These are phyloP conservation scores for Whitmania pigra DNA, from an alignment of 1,140 invertebrate genomes.

Conservation along the genomic window DNA sequence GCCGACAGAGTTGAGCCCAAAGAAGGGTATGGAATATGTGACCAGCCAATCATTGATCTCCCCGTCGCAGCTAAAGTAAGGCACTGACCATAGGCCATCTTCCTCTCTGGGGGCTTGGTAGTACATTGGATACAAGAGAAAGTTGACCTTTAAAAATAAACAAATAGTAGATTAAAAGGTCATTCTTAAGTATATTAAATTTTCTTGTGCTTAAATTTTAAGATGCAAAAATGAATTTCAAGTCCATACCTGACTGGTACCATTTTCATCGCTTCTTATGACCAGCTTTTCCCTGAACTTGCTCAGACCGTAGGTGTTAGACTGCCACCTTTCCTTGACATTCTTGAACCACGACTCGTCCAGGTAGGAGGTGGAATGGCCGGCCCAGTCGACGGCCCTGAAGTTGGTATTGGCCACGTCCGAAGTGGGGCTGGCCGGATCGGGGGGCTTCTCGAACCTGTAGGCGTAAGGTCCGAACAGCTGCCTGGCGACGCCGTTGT, in stretches of 20 bases:
- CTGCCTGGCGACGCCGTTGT: slow-evolving; percentile 35
- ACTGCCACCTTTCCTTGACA: slow-evolving; percentile 76
- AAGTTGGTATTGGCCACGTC: slow-evolving; percentile 32
- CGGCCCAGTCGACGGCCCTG: slow-evolving; percentile 37
- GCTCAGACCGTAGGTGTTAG: slow-evolving; percentile 79
- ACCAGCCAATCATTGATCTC: slow-evolving; percentile 78
- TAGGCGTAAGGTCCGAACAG: slow-evolving; percentile 85
- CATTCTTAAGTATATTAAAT: slow-evolving; percentile 41
- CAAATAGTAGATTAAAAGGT: slow-evolving; percentile 31
- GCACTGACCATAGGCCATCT: slow-evolving; percentile 79
- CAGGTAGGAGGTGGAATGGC: slow-evolving; percentile 56
- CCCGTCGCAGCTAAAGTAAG: slow-evolving; percentile 85
- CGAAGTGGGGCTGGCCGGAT: slow-evolving; percentile 24
- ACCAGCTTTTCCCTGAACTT: slow-evolving; percentile 84
- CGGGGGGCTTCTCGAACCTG: slow-evolving; percentile 44
- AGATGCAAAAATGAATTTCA: slow-evolving; percentile 26
- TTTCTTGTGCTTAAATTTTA: slow-evolving; percentile 24
- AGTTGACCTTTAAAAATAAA: slow-evolving; percentile 56
- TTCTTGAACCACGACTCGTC: slow-evolving; percentile 73
- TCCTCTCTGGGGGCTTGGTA: slow-evolving; percentile 49
- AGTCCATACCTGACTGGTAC: slow-evolving; percentile 30
- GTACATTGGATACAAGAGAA: slow-evolving; percentile 75
- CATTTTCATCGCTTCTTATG: slow-evolving; percentile 66
- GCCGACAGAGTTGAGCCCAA: slow-evolving; percentile 84
- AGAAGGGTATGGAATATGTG: slow-evolving; percentile 88